phyloP scores from a whole-genome alignment of 2,113 vertebrate species.

The Gobio gobio region DNA sequence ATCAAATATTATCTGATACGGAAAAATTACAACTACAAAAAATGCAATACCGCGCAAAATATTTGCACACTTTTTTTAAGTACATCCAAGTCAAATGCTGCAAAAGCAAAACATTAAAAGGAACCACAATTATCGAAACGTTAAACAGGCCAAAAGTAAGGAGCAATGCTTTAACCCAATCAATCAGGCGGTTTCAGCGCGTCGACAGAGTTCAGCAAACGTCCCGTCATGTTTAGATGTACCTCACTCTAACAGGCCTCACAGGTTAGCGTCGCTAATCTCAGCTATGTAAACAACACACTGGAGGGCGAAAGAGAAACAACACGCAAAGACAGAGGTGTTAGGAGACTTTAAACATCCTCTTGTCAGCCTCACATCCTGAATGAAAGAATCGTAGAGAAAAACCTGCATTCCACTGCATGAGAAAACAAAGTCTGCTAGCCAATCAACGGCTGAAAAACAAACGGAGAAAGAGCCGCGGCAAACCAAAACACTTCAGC shows the following conservation, averaged over 20 bases:
- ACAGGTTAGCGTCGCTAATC: slow-evolving; percentile 47
- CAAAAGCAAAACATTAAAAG: not conserved
- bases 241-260: slow-evolving; percentile 22
- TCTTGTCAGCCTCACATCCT: slow-evolving; percentile 43
- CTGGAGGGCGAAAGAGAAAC: not conserved
- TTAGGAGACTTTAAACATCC: slow-evolving; percentile 44
- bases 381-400: slow-evolving; percentile 41
- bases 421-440: slow-evolving; percentile 32
- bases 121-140: not conserved
- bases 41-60: too few species aligned
- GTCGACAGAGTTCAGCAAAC: slow-evolving; percentile 45
- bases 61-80: not conserved
- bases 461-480: slow-evolving; percentile 40
- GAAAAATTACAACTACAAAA: too few species aligned
- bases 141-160: not conserved
- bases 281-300: slow-evolving; percentile 36
- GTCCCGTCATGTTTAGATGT: slow-evolving; percentile 54
- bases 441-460: slow-evolving; percentile 46
- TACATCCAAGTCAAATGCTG: too few species aligned
- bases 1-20: too few species aligned
- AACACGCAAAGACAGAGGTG: slow-evolving; percentile 1
- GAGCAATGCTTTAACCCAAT: not conserved
- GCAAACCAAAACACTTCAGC: slow-evolving; percentile 36
- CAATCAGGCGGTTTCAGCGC: slow-evolving; percentile 27
- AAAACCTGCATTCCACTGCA: slow-evolving; percentile 28